Percentiles rank a stretch among this genome's conserved stretches.
Conservation (phyloP, 2,888 invertebrate species). For the Thera obeliscata region DNA sequence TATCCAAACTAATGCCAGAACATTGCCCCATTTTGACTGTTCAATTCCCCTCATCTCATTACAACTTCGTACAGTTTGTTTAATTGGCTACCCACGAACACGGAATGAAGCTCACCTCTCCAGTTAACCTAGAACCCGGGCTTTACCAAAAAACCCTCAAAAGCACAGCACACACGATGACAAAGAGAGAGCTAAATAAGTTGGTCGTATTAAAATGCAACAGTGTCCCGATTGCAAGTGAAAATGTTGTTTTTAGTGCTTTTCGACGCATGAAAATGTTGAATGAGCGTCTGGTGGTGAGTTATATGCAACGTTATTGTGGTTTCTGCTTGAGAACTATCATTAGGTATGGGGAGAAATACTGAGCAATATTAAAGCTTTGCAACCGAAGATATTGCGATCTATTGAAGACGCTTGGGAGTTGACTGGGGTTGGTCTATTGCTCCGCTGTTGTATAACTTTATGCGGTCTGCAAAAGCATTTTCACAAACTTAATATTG, state of each 20-base stretch:
- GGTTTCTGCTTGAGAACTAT: slow-evolving; percentile 22
- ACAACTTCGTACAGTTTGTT: slow-evolving; percentile 59
- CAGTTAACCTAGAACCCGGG: slow-evolving; percentile 44
- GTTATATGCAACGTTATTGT: slow-evolving; percentile 35
- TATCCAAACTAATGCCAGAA: slow-evolving; percentile 45
- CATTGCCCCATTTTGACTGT: slow-evolving; percentile 52
- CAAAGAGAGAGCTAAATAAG: slow-evolving; percentile 39
- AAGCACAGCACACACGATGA: slow-evolving; percentile 22
- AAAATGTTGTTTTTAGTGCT: slow-evolving; percentile 51
- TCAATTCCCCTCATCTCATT: slow-evolving; percentile 60
- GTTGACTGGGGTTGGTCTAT: slow-evolving; percentile 22
- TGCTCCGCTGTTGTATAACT: slow-evolving; percentile 19
- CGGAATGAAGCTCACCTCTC: slow-evolving; percentile 45
- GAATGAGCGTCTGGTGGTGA: slow-evolving; percentile 41
- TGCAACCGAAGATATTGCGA: slow-evolving; percentile 15
- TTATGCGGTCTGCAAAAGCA: slow-evolving; percentile 22
- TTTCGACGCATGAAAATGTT: slow-evolving; percentile 52
- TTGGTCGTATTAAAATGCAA: slow-evolving; percentile 53
- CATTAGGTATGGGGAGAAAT: slow-evolving; percentile 22
- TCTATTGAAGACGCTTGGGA: slow-evolving; percentile 25
- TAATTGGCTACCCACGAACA: slow-evolving; percentile 56
- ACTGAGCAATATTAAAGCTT: slow-evolving; percentile 14
- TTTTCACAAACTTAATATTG: slow-evolving; percentile 12
- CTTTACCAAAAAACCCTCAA: slow-evolving; percentile 16
- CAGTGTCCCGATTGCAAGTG: slow-evolving; percentile 45